These are phyloP conservation scores for Diplazon laetatorius DNA, from an alignment of 2,888 invertebrate genomes.

Conservation along the genomic window DNA sequence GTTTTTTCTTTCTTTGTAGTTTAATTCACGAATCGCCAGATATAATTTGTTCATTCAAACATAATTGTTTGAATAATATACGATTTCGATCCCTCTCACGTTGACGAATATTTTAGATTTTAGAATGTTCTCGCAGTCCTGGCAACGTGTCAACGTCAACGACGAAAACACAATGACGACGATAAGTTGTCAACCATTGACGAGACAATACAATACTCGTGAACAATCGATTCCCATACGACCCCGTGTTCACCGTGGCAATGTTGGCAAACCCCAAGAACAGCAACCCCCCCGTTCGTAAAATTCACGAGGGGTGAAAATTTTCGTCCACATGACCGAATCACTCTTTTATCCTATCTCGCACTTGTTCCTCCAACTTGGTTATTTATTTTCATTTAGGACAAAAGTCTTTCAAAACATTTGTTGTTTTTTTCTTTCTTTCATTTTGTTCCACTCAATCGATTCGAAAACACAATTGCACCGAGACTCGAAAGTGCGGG, in stretches of 20 bases:
- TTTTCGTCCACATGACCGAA: slow-evolving; percentile 47
- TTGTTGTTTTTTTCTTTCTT: no score
- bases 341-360: slow-evolving; percentile 30
- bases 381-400: slow-evolving; percentile 32
- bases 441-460: no score
- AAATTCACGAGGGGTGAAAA: slow-evolving; percentile 22
- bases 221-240: slow-evolving; percentile 48
- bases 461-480: slow-evolving; percentile 30
- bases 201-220: slow-evolving; percentile 36
- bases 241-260: no score
- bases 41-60: slow-evolving; percentile 15
- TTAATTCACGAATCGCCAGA: background rate
- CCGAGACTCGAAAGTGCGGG: slow-evolving; percentile 9
- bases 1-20: no score
- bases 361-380: slow-evolving; percentile 23
- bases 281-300: background rate
- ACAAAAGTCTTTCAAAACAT: slow-evolving; percentile 16
- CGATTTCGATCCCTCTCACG: no score
- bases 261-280: background rate
- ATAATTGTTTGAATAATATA: no score
- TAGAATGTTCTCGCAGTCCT: slow-evolving; percentile 8
- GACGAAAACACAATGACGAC: background rate
- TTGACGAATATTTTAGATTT: background rate
- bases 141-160: no score
- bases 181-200: slow-evolving; percentile 9